Evolutionary conservation across 2,113 vertebrate species (phyloP).

Genomic region (Ivindomyrus marchei): DNA sequence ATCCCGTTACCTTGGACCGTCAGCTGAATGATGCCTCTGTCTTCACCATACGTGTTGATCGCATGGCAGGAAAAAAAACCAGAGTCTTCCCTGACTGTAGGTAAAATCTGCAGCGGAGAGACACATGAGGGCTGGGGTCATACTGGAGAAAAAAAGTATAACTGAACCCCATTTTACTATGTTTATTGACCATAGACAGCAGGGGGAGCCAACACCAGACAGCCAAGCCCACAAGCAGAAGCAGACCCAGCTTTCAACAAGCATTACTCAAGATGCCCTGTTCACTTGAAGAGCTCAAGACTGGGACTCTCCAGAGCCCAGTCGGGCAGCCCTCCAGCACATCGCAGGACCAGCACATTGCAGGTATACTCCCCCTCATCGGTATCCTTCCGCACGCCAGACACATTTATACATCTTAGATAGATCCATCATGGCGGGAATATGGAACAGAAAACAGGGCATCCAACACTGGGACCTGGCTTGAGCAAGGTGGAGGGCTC

Average conservation of each 20-base stretch:
- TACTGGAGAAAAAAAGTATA: neutral
- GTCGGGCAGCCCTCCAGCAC: neutral
- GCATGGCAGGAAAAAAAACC: conserved; percentile 98
- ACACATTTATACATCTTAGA: neutral
- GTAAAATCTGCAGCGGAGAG: conserved; percentile 72
- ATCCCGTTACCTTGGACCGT: conserved; percentile 85
- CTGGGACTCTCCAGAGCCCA: neutral
- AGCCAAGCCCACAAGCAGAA: neutral
- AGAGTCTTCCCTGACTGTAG: conserved; percentile 92
- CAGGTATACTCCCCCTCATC: conserved; percentile 94
- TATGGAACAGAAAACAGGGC: neutral
- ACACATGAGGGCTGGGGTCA: neutral
- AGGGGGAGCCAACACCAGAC: neutral
- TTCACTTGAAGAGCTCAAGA: neutral
- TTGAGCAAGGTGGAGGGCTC: neutral
- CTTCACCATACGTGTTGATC: conserved; percentile 97
- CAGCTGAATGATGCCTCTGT: conserved; percentile 94
- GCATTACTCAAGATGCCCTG: neutral
- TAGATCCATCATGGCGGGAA: neutral
- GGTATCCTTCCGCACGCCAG: conserved; percentile 85
- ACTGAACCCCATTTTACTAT: too few relatives aligned
- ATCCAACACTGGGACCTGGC: neutral
- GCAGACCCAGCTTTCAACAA: neutral
- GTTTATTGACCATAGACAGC: neutral
- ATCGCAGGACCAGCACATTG: conserved; percentile 76